Evolutionary conservation across 2,888 invertebrate genomes (phyloP), one percentile per base, ranked within the genome.

Genomic region (Zele albiditarsus): DNA sequence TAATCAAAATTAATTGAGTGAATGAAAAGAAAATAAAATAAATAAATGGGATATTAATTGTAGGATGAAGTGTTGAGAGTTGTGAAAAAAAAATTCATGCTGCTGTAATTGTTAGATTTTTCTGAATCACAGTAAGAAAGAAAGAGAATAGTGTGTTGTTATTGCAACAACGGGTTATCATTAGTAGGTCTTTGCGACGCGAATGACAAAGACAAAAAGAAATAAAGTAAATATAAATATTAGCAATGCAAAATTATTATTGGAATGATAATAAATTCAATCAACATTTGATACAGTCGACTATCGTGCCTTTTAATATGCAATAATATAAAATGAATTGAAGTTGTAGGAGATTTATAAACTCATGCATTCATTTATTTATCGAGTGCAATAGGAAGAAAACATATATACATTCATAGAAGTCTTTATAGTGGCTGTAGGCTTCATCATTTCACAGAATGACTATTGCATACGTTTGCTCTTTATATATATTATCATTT

Each of bases 401-500:
- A 12, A 46, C 14, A 46, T 6, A 53, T 6, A 23, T 20, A n/a
- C 5, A 38, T 65, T 23, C 12, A 23, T 38, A 42, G 23, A 65
- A 33, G 14, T 65, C 5, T 38, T 20, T 33, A 63, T 20, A 20
- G 16, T 16, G 25, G n/a, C 16, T 25, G n/a, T 49, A 10, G 46
- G 46, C 27, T 27, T 68, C 28, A 69, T 69, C 27, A 31, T 33
- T 70, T 60, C 20, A 31, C 58, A 23, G 38, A 70, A 10, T 70
- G 31, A 58, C 31, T 42, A 70, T 14, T 42, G 58, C 38, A 70
- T 42, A 60, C 70, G 70, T 70, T 58, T 20, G 58, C 25, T 60
- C 60, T 58, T 58, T 42, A 27, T 53, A 46, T 69, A 57, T 69
- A n/a, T 70, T 70, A 70, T 70, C 20, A 60, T 72, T 27, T 57